These are phyloP conservation scores for Hyla sarda DNA, from an alignment of 2,113 vertebrate genomes.

Conservation along the genomic window DNA sequence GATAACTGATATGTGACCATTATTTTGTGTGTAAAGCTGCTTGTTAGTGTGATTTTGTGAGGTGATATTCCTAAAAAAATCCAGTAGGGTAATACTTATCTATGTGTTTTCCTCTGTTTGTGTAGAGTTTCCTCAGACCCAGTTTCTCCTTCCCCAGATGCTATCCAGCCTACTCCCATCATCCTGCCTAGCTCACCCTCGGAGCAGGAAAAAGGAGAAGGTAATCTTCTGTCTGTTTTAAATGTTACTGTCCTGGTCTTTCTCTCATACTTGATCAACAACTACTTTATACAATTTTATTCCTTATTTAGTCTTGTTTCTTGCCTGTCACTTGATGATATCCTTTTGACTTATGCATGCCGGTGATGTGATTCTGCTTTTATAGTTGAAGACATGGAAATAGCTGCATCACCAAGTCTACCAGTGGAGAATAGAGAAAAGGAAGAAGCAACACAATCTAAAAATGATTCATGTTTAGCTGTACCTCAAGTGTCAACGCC, in stretches of 20 bases:
- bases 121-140: constrained; percentile 81
- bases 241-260: neutral
- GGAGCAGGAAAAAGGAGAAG: constrained; percentile 72
- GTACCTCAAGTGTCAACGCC: constrained; percentile 77
- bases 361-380: neutral
- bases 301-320: neutral
- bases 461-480: constrained; percentile 55
- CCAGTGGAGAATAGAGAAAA: constrained; percentile 60
- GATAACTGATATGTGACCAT: too few species aligned
- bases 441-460: constrained; percentile 67
- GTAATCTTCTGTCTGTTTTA: constrained; percentile 66
- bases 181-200: constrained; percentile 91
- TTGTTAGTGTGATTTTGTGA: neutral
- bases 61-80: neutral
- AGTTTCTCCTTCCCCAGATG: constrained; percentile 77
- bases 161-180: constrained; percentile 74
- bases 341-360: neutral
- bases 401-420: constrained; percentile 68
- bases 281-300: neutral
- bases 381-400: constrained; percentile 70
- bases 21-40: neutral
- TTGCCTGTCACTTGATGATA: neutral
- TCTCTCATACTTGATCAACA: neutral
- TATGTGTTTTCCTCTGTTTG: constrained; percentile 46
- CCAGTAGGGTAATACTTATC: neutral